A percentile compares a stretch with the other conserved stretches of the same genome.
Evolutionary conservation across 1,140 invertebrate genomes (phyloP).

Genomic region (Macrostomum lignano): DNA sequence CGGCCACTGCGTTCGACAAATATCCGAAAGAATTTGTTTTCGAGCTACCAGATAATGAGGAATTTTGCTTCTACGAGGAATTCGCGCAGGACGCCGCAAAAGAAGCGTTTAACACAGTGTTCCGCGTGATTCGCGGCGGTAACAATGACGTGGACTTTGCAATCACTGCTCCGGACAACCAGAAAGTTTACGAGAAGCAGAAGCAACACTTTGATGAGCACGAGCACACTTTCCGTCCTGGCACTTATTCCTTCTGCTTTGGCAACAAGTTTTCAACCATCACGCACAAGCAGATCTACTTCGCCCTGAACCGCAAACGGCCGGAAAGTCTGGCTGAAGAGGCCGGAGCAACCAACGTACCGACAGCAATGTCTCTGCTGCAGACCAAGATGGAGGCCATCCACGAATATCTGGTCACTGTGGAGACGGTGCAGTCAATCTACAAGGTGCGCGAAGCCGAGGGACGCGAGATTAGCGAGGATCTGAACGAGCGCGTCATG

Average conservation of each 20-base stretch:
- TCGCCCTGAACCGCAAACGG: neutral
- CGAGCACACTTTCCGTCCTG: neutral
- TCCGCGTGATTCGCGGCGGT: conserved; percentile 6
- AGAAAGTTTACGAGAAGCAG: neutral
- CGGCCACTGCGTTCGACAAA: too few species aligned
- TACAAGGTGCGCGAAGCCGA: conserved; percentile 3
- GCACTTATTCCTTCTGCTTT: conserved; percentile 6
- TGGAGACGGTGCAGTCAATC: neutral
- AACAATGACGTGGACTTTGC: conserved; percentile 6
- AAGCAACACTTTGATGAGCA: conserved; percentile 1
- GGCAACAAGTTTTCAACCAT: conserved; percentile 7
- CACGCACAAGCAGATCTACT: conserved; percentile 5
- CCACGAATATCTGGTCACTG: conserved; percentile 3
- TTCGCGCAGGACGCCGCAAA: neutral
- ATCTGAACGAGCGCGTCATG: conserved; percentile 3
- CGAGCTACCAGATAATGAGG: conserved; percentile 7
- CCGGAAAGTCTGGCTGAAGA: conserved; percentile 2
- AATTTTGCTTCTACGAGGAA: conserved; percentile 7
- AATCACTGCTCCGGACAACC: neutral
- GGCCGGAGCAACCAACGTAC: conserved; percentile 3
- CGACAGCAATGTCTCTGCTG: neutral
- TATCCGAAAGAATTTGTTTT: conserved; percentile 6
- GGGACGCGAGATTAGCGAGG: conserved; percentile 1
- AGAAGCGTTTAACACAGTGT: too few species aligned
- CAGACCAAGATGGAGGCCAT: conserved; percentile 3